Evolutionary conservation across 2,797 vertebrate species (phyloP).

Genomic region (Chaetodon trifasciatus): DNA sequence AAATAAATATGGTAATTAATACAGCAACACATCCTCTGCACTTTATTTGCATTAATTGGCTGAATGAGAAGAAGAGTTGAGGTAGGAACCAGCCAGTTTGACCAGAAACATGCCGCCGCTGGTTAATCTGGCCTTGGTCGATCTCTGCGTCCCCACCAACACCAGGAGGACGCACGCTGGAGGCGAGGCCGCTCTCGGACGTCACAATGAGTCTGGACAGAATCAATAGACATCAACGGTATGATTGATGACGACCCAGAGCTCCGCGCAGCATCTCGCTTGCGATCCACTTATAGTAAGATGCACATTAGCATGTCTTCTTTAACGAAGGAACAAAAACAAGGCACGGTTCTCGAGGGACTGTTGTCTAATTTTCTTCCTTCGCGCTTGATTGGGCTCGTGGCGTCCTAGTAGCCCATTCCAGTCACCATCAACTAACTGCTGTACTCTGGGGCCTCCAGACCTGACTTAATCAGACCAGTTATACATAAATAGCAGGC

Average conservation of each 20-base stretch:
- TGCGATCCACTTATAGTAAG: slow-evolving; percentile 67
- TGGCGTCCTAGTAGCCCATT: slow-evolving; percentile 81
- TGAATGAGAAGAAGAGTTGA: background rate
- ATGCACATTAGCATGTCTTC: slow-evolving; percentile 67
- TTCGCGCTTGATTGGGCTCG: slow-evolving; percentile 60
- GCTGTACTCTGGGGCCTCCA: slow-evolving; percentile 71
- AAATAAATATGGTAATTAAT: background rate
- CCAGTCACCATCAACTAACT: slow-evolving; percentile 78
- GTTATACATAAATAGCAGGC: slow-evolving; percentile 77
- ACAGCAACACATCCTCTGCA: background rate
- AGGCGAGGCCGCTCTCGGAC: slow-evolving; percentile 22
- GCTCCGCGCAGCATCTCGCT: slow-evolving; percentile 31
- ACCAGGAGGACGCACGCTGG: slow-evolving; percentile 14
- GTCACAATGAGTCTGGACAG: slow-evolving; percentile 60
- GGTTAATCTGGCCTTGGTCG: background rate
- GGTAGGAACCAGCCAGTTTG: background rate
- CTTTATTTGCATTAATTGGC: slow-evolving; percentile 9
- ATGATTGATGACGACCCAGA: slow-evolving; percentile 75
- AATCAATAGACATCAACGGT: slow-evolving; percentile 70
- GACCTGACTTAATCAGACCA: slow-evolving; percentile 82
- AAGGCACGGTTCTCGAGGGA: slow-evolving; percentile 60
- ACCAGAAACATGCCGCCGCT: background rate
- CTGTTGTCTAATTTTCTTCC: slow-evolving; percentile 54
- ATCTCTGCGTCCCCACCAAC: slow-evolving; percentile 5
- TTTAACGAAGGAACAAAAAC: slow-evolving; percentile 65